Evolutionary conservation across 1,140 invertebrate genomes (phyloP).

Genomic region (Mya arenaria): DNA sequence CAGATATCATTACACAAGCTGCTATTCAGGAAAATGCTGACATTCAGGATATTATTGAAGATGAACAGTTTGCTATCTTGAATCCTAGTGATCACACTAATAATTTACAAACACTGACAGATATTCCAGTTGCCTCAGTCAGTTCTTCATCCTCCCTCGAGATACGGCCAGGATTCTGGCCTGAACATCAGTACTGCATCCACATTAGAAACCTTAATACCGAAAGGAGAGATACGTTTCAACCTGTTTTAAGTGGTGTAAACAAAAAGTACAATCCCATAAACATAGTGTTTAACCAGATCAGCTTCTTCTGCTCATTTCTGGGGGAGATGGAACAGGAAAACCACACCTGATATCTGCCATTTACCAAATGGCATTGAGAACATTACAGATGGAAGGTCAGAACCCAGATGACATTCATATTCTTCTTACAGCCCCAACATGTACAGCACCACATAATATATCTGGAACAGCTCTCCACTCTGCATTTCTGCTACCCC

Average conservation of each 20-base stretch:
- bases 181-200: background rate
- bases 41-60: constrained; percentile 16
- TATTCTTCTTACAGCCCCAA: constrained; percentile 51
- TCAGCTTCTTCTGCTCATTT: constrained; percentile 7
- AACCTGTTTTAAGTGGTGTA: constrained; percentile 26
- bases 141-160: background rate
- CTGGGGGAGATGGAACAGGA: constrained; percentile 53
- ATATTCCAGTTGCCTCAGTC: constrained; percentile 5
- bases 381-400: constrained; percentile 37
- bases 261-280: background rate
- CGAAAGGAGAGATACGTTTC: background rate
- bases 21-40: constrained; percentile 21
- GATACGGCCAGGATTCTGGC: background rate
- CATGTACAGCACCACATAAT: constrained; percentile 59
- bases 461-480: constrained; percentile 55
- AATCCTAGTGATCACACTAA: constrained; percentile 34
- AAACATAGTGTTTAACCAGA: background rate
- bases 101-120: background rate
- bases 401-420: constrained; percentile 52
- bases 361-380: constrained; percentile 50
- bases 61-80: constrained; percentile 11
- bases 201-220: constrained; percentile 21
- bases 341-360: constrained; percentile 60
- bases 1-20: constrained; percentile 8
- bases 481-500: constrained; percentile 52